Evolutionary conservation across 2,888 invertebrate species (phyloP).

Genomic region (Celastrina argiolus): DNA sequence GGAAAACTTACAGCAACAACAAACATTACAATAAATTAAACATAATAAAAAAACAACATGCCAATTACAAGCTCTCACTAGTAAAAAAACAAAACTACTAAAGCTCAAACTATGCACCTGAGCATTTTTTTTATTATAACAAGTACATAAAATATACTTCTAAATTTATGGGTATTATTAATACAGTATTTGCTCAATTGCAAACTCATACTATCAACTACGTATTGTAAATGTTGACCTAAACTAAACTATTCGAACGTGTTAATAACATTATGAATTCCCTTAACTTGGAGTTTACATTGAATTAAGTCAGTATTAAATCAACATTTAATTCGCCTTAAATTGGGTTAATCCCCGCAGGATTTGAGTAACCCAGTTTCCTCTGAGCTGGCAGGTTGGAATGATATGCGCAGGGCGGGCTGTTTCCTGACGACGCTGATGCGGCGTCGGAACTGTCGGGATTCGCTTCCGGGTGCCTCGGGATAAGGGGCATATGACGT

Average conservation of each 20-base stretch:
- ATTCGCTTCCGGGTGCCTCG: neutral
- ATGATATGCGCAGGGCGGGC: neutral
- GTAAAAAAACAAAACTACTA: too few relatives aligned
- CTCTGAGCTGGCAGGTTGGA: neutral
- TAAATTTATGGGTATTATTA: too few relatives aligned
- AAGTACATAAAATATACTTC: too few relatives aligned
- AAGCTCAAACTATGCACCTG: too few relatives aligned
- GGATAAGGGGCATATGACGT: neutral
- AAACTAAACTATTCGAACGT: neutral
- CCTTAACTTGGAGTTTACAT: neutral
- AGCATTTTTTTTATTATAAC: too few relatives aligned
- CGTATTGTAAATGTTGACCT: neutral
- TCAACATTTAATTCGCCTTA: conserved; percentile 2
- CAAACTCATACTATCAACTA: too few relatives aligned
- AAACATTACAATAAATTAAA: too few relatives aligned
- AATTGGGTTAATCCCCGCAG: conserved; percentile 1
- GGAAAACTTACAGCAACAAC: too few relatives aligned
- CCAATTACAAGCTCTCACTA: too few relatives aligned
- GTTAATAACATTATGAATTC: neutral
- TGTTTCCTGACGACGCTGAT: neutral
- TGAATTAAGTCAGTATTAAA: conserved; percentile 4
- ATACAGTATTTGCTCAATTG: too few relatives aligned
- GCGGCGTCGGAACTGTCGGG: neutral
- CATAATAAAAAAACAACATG: too few relatives aligned
- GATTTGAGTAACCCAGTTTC: conserved; percentile 10